Base-by-base conservation (phyloP, 1,140 invertebrate genomes). In the Diabrotica virgifera region DNA sequence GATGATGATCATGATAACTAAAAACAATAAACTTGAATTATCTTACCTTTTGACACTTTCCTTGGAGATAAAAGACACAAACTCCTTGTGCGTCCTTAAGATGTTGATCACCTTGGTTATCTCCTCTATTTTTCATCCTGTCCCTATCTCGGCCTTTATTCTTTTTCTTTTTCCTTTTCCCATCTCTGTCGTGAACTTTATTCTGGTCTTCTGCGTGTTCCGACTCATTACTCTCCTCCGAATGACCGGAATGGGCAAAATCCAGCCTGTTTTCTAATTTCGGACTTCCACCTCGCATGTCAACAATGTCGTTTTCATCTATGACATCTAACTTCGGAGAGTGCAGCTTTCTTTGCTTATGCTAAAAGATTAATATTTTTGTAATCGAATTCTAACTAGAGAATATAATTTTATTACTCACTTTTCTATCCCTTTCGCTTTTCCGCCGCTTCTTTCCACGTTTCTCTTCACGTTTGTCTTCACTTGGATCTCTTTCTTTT, bases 11-110 rank as follows among this genome's bases (percentile, higher is more conserved):
- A 2, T 24, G 4, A 24, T 24, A 4, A 24, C 24, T 24, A 24
- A 24, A 24, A 24, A 24, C 24, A 24, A 24, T 24, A 24, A 24
- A 24, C 4, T 24, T 4, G 1, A 24, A 24, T 24, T 10, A 46
- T 46, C 59, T 67, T 70, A 78, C 88, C 81, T 90, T 88, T 73
- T 90, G 87, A 80, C 93, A 94, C 81, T 94, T 94, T 62, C 93
- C 93, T 81, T 95, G 92, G 84, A 93, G 87, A 73, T 86, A 95
- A 81, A 91, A 91, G 61, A 89, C 85, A 76, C 93, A 95, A 61
- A 91, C 86, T 6, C 85, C 82, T 59, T 90, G 85, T 5, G 83
- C 79, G 74, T 90, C 87, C 75, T 87, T 85, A 68, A 81, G 78
- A 40, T 46, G 50, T 50, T 68, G 64, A 36, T 62, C 62, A 12